phyloP scores from a whole-genome alignment of 1,140 invertebrate genomes.

The Acyrthosiphon pisum region DNA sequence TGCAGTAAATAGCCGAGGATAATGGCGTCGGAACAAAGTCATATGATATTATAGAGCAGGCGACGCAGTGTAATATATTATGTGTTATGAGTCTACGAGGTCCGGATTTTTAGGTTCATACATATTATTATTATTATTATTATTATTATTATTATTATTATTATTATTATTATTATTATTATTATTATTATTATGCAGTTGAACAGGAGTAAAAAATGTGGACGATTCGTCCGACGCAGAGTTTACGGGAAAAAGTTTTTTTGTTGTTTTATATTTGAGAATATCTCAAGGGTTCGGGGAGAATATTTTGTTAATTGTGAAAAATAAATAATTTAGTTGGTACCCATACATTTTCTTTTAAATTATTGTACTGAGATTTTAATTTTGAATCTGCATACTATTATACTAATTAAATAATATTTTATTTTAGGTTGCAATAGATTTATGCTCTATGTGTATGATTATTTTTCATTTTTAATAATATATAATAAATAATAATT shows the following conservation, averaged over 20 bases:
- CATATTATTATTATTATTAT: neutral
- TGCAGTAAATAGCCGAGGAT: neutral
- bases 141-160: neutral
- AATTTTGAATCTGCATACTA: neutral
- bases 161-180: neutral
- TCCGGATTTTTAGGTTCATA: neutral
- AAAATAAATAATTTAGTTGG: neutral
- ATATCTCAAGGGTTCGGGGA: too few relatives aligned
- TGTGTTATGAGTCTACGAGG: neutral
- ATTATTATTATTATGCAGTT: neutral
- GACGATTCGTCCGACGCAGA: neutral
- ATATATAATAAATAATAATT: too few relatives aligned
- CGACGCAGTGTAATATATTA: neutral
- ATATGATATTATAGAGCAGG: neutral
- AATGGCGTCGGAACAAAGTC: neutral
- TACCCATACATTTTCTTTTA: neutral
- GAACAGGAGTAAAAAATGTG: neutral
- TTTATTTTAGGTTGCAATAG: neutral
- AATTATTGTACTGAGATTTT: neutral
- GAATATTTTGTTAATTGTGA: too few relatives aligned
- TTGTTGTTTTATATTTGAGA: neutral
- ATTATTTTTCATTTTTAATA: neutral
- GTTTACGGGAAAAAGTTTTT: neutral
- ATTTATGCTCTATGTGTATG: neutral
- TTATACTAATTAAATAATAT: neutral